Base-by-base conservation (phyloP, 2,113 vertebrate species). In the Spea bombifrons region DNA sequence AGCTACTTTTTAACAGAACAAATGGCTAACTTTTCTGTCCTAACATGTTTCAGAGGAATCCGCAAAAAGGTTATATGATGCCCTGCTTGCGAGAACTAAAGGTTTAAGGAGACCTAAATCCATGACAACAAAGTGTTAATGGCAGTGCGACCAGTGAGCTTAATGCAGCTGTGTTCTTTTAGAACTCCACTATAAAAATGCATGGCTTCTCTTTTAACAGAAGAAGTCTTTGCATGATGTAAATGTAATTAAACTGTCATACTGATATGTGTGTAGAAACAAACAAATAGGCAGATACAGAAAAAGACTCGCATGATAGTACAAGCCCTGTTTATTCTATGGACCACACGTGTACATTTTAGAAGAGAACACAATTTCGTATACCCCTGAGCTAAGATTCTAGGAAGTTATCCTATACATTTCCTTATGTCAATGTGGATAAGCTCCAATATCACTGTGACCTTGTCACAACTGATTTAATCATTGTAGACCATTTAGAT, bases 171-270 rank as follows among this genome's bases (percentile, higher is more conserved):
- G 55, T 59, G 8, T 59, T 59, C 55, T 59, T 59, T 59, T 13
- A 59, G 2, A 59, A 59, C 10, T 59, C 30, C 2, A 30, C 30
- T 30, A 30, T 30, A 30, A 30, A 30, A 30, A 30, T 30, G 30
- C 3, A 59, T 59, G 55, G 68, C 75, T 84, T 81, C 13, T 59
- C 15, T 52, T 76, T 16, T 77, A 83, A 30, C 75, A 15, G 73
- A 43, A 9, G 75, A 75, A 74, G 80, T 8, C 64, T 7, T 16
- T 78, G 65, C 78, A 79, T 0, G 2, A 81, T 66, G 75, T 80
- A 81, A 81, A 65, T 44, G 63, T 72, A 76, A 83, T 82, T 83
- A 85, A 86, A 73, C 50, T 85, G 81, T 83, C 83, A 84, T 78
- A 17, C 71, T 81, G 5, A 63, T 82, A 17, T 75, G 80, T 15